A percentile compares a stretch with the other conserved stretches of the same genome.
Evolutionary conservation across 2,113 vertebrate species (phyloP).

Genomic region (Rallus limicola): DNA sequence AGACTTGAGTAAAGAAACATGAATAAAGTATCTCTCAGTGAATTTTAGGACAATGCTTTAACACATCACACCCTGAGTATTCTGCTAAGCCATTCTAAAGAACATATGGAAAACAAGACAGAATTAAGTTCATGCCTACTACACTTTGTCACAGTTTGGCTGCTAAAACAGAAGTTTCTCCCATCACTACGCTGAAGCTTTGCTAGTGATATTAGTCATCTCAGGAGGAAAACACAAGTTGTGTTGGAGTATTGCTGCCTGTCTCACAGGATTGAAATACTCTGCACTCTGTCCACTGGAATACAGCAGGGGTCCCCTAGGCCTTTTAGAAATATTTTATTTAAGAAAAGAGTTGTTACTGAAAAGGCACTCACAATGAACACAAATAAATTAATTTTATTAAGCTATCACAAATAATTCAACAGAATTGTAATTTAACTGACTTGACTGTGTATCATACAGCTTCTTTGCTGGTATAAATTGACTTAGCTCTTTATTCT

Average conservation of each 20-base stretch:
- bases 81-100: not conserved
- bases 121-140: not conserved
- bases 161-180: constrained; percentile 14
- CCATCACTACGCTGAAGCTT: not conserved
- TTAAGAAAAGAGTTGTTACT: not conserved
- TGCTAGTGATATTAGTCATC: not conserved
- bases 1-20: not conserved
- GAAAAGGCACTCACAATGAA: not conserved
- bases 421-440: not conserved
- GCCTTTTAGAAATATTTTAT: not conserved
- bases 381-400: not conserved
- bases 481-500: not conserved
- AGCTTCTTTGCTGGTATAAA: not conserved
- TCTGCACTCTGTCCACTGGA: not conserved
- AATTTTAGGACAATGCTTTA: not conserved
- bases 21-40: not conserved
- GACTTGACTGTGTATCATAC: not conserved
- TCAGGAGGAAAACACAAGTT: not conserved
- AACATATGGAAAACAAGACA: not conserved
- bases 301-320: not conserved
- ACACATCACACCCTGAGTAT: not conserved
- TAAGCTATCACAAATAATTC: not conserved
- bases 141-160: not conserved
- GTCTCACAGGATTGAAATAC: not conserved
- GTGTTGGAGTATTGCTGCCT: not conserved